These are phyloP conservation scores for Listronotus bonariensis DNA, from an alignment of 1,140 invertebrate species.

Conservation along the genomic window DNA sequence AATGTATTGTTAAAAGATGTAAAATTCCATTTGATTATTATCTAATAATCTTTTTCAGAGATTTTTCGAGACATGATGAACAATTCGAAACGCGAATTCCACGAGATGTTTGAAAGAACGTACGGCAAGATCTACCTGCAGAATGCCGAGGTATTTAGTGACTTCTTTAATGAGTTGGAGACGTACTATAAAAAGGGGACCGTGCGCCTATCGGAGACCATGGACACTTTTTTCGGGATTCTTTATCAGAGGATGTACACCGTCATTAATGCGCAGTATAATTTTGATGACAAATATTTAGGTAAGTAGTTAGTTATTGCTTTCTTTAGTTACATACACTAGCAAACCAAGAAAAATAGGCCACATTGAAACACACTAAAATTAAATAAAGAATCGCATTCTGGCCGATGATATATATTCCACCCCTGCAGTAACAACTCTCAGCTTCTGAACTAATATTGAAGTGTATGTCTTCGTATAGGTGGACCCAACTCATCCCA, in stretches of 20 bases:
- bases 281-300: constrained; percentile 82
- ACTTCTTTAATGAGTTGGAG: constrained; percentile 89
- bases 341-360: too few relatives aligned
- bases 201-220: constrained; percentile 79
- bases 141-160: constrained; percentile 89
- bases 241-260: constrained; percentile 97
- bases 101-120: constrained; percentile 92
- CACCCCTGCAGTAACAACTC: too few relatives aligned
- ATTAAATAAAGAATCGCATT: too few relatives aligned
- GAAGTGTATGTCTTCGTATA: too few relatives aligned
- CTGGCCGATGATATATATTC: too few relatives aligned
- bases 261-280: constrained; percentile 89
- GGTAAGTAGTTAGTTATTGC: constrained; percentile 18
- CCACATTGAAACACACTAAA: too few relatives aligned
- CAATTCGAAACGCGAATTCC: constrained; percentile 82
- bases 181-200: constrained; percentile 85
- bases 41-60: constrained; percentile 61
- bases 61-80: constrained; percentile 85
- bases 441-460: too few relatives aligned
- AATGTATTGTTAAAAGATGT: too few relatives aligned
- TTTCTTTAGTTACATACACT: too few relatives aligned
- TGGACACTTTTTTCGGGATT: constrained; percentile 92
- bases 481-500: too few relatives aligned
- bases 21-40: too few relatives aligned
- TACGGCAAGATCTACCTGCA: constrained; percentile 95